Evolutionary conservation across 2,113 vertebrate species (phyloP).

Genomic region (Syngnathus typhle): DNA sequence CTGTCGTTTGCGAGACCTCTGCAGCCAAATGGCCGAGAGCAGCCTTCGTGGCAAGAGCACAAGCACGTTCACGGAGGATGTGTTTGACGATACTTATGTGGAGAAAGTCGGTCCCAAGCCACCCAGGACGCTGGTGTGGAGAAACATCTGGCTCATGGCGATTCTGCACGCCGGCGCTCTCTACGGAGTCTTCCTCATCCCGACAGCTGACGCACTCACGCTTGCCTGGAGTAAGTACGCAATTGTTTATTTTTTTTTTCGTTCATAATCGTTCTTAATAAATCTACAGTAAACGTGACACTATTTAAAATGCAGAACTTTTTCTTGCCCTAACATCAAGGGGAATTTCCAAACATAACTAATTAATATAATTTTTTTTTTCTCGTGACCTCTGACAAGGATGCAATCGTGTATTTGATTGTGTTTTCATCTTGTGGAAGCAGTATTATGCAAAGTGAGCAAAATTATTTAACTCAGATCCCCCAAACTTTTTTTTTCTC

Average conservation of each 20-base stretch:
- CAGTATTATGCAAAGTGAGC: too few relatives aligned
- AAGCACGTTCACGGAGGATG: constrained; percentile 64
- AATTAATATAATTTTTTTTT: too few relatives aligned
- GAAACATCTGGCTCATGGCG: constrained; percentile 84
- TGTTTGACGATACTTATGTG: constrained; percentile 78
- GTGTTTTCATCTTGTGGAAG: too few relatives aligned
- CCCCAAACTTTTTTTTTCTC: too few relatives aligned
- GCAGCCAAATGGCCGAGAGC: background rate
- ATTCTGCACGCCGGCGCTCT: constrained; percentile 77
- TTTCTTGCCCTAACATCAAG: too few relatives aligned
- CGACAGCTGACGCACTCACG: constrained; percentile 73
- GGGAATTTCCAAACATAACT: too few relatives aligned
- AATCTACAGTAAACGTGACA: background rate
- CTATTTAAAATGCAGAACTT: background rate
- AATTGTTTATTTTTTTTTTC: too few relatives aligned
- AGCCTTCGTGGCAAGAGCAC: background rate
- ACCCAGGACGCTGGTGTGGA: constrained; percentile 80
- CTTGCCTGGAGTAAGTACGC: constrained; percentile 81
- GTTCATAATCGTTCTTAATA: too few relatives aligned
- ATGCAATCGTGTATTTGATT: too few relatives aligned
- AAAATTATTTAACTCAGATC: too few relatives aligned
- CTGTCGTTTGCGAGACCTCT: background rate
- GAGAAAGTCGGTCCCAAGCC: constrained; percentile 83
- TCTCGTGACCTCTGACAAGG: too few relatives aligned
- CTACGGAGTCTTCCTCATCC: constrained; percentile 68